Evolutionary conservation across 2,888 invertebrate species (phyloP).

Genomic region (Pasiphila rectangulata): DNA sequence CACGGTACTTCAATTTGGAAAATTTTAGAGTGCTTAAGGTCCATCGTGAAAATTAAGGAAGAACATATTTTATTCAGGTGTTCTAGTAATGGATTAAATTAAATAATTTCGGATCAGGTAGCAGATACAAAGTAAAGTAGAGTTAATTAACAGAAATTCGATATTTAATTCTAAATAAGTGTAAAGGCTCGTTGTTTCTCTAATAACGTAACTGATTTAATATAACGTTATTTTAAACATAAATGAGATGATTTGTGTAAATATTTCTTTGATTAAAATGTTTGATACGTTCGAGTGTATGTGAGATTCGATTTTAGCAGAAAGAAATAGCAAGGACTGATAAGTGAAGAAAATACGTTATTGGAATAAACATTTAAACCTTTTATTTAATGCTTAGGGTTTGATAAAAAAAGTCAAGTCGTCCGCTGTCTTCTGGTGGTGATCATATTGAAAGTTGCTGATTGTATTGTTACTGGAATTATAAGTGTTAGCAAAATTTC

Average conservation of each 20-base stretch:
- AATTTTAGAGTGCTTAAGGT: constrained; percentile 7
- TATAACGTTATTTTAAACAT: constrained; percentile 3
- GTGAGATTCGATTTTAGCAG: constrained; percentile 19
- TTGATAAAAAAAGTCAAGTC: no score
- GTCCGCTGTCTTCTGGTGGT: no score
- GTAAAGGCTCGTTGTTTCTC: neutral
- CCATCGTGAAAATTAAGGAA: constrained; percentile 5
- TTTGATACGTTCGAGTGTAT: constrained; percentile 18
- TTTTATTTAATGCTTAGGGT: no score
- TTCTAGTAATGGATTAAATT: constrained; percentile 16
- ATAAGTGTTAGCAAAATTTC: no score
- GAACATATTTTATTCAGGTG: constrained; percentile 10
- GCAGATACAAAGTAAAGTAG: constrained; percentile 18
- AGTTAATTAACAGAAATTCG: constrained; percentile 17
- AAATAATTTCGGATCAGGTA: constrained; percentile 17
- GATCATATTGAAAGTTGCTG: no score
- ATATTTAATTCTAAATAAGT: neutral
- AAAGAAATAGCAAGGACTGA: no score
- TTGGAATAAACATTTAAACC: no score
- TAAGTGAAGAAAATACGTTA: no score
- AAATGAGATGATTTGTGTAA: constrained; percentile 10
- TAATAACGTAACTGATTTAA: neutral
- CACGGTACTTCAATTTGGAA: constrained; percentile 8
- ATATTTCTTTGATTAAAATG: constrained; percentile 17
- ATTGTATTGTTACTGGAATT: no score